Evolutionary conservation across 2,113 vertebrate genomes (phyloP).

Genomic region (Seriola dumerili): DNA sequence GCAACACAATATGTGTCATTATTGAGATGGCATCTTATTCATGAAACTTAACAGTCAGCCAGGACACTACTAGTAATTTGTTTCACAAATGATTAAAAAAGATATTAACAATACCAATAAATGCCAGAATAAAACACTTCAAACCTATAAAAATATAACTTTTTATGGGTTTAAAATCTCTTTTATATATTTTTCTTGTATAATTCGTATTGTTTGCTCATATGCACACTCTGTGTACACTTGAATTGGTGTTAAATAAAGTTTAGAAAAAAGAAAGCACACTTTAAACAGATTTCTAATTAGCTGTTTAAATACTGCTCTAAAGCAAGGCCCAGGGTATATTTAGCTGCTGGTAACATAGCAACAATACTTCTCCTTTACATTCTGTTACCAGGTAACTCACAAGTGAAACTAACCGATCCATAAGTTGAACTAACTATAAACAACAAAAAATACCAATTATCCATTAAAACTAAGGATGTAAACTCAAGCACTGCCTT

Average conservation of each 20-base stretch:
- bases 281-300: not conserved
- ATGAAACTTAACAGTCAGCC: too few species aligned
- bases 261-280: not conserved
- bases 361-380: not conserved
- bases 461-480: not conserved
- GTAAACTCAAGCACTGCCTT: not conserved
- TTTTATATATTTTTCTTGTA: too few species aligned
- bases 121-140: not conserved
- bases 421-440: not conserved
- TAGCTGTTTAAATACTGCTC: not conserved
- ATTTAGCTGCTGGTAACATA: constrained; percentile 4
- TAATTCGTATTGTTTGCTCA: not conserved
- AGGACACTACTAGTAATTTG: too few species aligned
- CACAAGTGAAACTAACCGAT: not conserved
- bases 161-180: too few species aligned
- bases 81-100: too few species aligned
- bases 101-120: too few species aligned
- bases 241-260: not conserved
- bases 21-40: too few species aligned
- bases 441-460: too few species aligned
- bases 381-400: constrained; percentile 10
- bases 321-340: not conserved
- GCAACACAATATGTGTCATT: too few species aligned
- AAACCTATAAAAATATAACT: not conserved
- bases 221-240: not conserved